Conservation (phyloP, 2,113 vertebrate genomes). For the Actinemys pallida region DNA sequence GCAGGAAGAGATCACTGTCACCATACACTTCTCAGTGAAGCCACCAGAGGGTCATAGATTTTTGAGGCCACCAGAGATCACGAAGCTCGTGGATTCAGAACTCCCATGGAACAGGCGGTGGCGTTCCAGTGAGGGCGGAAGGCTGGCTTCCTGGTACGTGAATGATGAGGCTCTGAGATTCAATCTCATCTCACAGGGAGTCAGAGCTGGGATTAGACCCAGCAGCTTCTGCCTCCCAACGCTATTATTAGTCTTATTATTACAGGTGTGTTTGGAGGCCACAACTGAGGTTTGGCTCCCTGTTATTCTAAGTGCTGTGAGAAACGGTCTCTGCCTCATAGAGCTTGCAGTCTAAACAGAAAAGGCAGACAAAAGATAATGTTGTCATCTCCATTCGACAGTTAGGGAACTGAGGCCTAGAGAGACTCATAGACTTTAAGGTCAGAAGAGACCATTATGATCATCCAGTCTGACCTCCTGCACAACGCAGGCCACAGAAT, state of each 20-base stretch:
- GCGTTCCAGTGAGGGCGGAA: background rate
- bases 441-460: no score
- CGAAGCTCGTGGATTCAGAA: background rate
- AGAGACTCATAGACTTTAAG: background rate
- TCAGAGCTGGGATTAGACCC: background rate
- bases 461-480: no score
- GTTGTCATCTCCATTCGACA: background rate
- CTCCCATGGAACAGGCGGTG: background rate
- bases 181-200: background rate
- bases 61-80: background rate
- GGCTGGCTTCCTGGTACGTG: background rate
- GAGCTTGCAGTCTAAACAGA: background rate
- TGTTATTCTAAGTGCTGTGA: background rate
- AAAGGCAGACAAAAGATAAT: background rate
- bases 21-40: background rate
- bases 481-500: no score
- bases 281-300: background rate
- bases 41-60: background rate
- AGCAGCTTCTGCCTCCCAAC: background rate
- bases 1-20: background rate
- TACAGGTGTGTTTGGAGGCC: background rate
- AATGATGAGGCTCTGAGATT: background rate
- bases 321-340: background rate
- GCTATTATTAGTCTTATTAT: background rate
- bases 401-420: background rate